Percentiles rank a stretch among this genome's conserved stretches.
phyloP scores from a whole-genome alignment of 2,888 invertebrate genomes.

The Acleris laterana region DNA sequence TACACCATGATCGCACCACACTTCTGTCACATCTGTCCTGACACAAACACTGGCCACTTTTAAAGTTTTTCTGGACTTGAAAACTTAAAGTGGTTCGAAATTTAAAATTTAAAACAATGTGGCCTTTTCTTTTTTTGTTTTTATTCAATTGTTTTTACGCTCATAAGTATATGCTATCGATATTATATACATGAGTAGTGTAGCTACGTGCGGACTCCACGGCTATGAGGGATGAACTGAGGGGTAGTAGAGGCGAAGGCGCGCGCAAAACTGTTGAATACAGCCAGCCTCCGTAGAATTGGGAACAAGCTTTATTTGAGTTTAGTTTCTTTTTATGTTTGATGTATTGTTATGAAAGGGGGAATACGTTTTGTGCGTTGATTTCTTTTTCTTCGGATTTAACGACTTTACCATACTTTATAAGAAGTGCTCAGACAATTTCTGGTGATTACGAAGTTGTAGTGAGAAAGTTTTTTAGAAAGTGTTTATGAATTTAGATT shows the following conservation, averaged over 20 bases:
- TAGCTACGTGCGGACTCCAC: conserved; percentile 56
- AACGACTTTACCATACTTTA: conserved; percentile 19
- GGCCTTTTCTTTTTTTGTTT: background rate
- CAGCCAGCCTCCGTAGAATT: conserved; percentile 51
- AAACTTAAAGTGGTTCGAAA: conserved; percentile 1
- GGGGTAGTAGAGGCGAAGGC: conserved; percentile 55
- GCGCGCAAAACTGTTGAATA: conserved; percentile 80
- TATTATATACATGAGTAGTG: conserved; percentile 39
- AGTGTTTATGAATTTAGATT: too few relatives aligned
- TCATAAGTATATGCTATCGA: conserved; percentile 18
- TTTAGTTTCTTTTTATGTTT: conserved; percentile 38
- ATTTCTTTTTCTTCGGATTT: conserved; percentile 30
- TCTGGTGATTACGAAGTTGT: background rate
- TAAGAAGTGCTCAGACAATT: background rate
- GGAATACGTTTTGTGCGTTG: conserved; percentile 27
- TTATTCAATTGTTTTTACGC: conserved; percentile 1
- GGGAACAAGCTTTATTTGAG: conserved; percentile 29
- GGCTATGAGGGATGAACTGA: conserved; percentile 54
- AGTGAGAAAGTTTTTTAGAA: background rate
- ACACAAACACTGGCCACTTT: conserved; percentile 30
- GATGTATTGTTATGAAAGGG: conserved; percentile 36
- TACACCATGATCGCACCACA: conserved; percentile 11
- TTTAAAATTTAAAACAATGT: background rate
- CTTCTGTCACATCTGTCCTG: conserved; percentile 25
- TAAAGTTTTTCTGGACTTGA: background rate